Conservation (phyloP, 2,113 vertebrate species). For the Holacanthus passer region DNA sequence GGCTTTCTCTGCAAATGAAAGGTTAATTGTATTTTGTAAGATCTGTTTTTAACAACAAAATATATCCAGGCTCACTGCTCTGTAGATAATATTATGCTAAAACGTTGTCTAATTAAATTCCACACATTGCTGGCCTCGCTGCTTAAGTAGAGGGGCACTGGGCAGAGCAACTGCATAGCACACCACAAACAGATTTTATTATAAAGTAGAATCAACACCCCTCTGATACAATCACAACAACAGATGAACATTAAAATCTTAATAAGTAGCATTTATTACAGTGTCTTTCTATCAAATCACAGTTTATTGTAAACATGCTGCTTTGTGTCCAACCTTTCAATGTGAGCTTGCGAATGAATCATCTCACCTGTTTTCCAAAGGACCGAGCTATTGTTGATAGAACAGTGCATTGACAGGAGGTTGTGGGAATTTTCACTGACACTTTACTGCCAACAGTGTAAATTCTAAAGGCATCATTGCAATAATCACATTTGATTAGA, state of each 20-base stretch:
- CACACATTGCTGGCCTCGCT: not conserved
- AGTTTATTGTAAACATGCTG: not conserved
- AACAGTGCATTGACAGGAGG: not conserved
- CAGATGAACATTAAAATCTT: not conserved
- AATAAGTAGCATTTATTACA: not conserved
- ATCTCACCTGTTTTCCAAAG: not conserved
- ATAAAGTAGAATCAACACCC: not conserved
- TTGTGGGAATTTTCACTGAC: not conserved
- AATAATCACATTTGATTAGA: not conserved
- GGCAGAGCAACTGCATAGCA: not conserved
- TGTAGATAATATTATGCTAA: conserved; percentile 5
- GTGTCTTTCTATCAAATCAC: not conserved
- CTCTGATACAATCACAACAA: not conserved
- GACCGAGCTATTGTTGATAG: not conserved
- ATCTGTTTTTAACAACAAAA: not conserved
- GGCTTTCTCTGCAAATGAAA: conserved; percentile 1
- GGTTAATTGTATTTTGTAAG: conserved; percentile 6
- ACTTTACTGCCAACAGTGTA: not conserved
- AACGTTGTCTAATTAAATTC: conserved; percentile 24
- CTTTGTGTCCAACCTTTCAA: not conserved
- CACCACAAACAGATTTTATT: not conserved
- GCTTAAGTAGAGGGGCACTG: not conserved
- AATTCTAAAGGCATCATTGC: not conserved
- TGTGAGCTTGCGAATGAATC: not conserved
- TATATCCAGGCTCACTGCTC: conserved; percentile 1